A percentile compares a stretch with the other conserved stretches of the same genome.
Evolutionary conservation across 2,113 vertebrate genomes (phyloP).

Genomic region (Bambusicola thoracicus): DNA sequence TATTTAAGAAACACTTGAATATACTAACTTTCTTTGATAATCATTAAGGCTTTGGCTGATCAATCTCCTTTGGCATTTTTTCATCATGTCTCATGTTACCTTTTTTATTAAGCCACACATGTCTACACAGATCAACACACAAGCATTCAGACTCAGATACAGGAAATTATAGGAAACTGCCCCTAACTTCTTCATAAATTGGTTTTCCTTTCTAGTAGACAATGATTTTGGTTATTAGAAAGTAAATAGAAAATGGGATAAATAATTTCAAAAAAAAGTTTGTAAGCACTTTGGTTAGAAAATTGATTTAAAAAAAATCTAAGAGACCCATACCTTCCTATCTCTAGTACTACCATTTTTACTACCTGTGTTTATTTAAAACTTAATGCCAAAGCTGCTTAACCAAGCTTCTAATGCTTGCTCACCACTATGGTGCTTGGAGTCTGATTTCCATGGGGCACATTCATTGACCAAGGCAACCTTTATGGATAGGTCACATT

Average conservation of each 20-base stretch:
- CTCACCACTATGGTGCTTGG: background rate
- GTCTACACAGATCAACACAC: background rate
- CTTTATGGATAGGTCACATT: too few relatives aligned
- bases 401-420: background rate
- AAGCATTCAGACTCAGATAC: background rate
- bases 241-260: background rate
- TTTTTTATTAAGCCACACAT: background rate
- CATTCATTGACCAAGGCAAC: too few relatives aligned
- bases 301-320: background rate
- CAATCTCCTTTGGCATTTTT: background rate
- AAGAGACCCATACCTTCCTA: background rate
- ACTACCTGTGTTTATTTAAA: background rate
- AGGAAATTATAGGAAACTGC: background rate
- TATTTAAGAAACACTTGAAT: background rate
- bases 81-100: background rate
- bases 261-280: background rate
- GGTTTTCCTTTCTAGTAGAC: background rate
- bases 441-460: background rate
- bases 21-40: background rate
- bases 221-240: background rate
- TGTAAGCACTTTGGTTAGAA: background rate
- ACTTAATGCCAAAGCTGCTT: too few relatives aligned
- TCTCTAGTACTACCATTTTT: background rate
- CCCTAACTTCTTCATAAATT: background rate
- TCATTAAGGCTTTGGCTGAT: background rate